These are phyloP conservation scores for Chydorus sphaericus DNA, from an alignment of 2,888 invertebrate genomes.

Conservation along the genomic window DNA sequence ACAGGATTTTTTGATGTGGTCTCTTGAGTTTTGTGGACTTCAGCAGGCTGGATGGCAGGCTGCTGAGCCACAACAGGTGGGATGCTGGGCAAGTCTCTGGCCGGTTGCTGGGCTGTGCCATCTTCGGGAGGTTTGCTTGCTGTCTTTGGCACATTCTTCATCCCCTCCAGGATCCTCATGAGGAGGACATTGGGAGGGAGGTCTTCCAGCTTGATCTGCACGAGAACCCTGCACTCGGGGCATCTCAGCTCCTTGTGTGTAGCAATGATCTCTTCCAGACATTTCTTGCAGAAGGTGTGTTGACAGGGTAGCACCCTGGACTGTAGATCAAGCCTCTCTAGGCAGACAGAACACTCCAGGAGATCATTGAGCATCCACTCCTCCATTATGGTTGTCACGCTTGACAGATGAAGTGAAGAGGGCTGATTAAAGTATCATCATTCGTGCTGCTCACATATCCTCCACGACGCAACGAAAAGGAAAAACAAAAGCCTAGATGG, in stretches of 20 bases:
- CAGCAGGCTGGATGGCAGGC: neutral
- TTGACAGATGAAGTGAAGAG: too few species aligned
- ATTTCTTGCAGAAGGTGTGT: constrained; percentile 88
- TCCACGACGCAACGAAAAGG: too few species aligned
- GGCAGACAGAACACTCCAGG: constrained; percentile 86
- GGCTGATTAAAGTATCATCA: too few species aligned
- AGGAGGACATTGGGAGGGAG: constrained; percentile 84
- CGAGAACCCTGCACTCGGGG: constrained; percentile 79
- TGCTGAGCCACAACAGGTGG: constrained; percentile 4
- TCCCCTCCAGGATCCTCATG: constrained; percentile 82
- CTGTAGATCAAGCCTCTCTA: constrained; percentile 79
- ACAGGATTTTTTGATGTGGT: neutral
- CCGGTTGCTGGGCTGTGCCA: neutral
- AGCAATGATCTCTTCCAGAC: constrained; percentile 77
- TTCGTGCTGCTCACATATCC: too few species aligned
- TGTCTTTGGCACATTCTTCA: constrained; percentile 51
- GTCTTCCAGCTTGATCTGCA: constrained; percentile 70
- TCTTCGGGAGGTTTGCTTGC: constrained; percentile 12
- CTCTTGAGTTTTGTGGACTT: neutral
- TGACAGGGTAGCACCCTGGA: constrained; percentile 89
- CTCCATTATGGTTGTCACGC: constrained; percentile 52
- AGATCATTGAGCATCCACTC: constrained; percentile 78
- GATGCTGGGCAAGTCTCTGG: neutral
- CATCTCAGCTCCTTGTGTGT: constrained; percentile 82
- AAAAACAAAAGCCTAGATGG: too few species aligned